Evolutionary conservation across 1,140 invertebrate genomes (phyloP).

Genomic region (Thereuonema tuberculata): DNA sequence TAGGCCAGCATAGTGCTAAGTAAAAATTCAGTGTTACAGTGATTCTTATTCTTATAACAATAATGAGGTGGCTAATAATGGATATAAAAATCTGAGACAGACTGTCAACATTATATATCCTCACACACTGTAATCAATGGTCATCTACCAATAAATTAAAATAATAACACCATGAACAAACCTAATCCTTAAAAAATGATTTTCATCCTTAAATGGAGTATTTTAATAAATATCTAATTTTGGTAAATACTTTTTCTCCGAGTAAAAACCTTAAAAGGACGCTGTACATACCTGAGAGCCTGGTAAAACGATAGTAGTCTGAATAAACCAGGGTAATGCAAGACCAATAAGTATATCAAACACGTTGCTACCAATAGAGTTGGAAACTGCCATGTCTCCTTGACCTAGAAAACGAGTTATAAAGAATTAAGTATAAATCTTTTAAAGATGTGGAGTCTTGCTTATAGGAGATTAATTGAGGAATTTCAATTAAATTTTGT

Average conservation of each 20-base stretch:
- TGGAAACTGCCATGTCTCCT: conserved; percentile 45
- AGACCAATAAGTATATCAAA: conserved; percentile 43
- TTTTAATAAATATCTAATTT: background rate
- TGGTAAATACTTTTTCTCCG: background rate
- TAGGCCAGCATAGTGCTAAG: too few species aligned
- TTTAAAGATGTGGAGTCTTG: too few species aligned
- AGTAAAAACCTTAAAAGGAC: conserved; percentile 12
- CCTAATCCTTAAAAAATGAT: background rate
- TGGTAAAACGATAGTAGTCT: conserved; percentile 26
- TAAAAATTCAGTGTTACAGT: too few species aligned
- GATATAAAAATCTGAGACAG: too few species aligned
- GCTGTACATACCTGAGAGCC: conserved; percentile 25
- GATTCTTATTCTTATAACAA: too few species aligned
- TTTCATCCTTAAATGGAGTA: background rate
- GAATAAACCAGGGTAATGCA: conserved; percentile 37
- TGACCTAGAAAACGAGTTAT: conserved; percentile 30
- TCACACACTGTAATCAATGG: too few species aligned
- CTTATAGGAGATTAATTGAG: too few species aligned
- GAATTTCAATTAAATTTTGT: too few species aligned
- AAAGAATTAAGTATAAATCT: background rate
- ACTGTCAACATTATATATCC: too few species aligned
- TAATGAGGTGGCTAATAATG: too few species aligned
- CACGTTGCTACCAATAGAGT: conserved; percentile 42
- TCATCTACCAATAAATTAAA: background rate
- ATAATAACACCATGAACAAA: background rate